Conservation (phyloP, 2,797 vertebrate genomes). For the Linurgus olivaceus region DNA sequence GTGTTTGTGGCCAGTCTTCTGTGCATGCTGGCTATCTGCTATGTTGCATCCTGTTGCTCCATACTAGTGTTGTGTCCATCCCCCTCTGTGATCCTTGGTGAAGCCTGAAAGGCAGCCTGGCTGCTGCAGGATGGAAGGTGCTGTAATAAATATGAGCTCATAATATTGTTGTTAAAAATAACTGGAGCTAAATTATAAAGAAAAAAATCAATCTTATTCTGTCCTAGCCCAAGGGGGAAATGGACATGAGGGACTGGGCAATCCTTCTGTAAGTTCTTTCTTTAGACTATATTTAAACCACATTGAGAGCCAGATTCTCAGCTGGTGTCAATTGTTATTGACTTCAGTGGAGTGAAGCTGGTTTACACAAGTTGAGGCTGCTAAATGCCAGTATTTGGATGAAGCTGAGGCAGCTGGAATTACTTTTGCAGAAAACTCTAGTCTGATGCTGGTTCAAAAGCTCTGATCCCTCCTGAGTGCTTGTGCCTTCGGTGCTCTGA, state of each 20-base stretch:
- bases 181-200: conserved; percentile 14
- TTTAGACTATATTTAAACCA: conserved; percentile 56
- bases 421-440: conserved; percentile 19
- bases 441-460: not conserved
- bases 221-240: conserved; percentile 1
- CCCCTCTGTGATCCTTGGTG: not conserved
- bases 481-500: not conserved
- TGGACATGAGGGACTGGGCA: conserved; percentile 49
- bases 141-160: conserved; percentile 10
- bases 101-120: not conserved
- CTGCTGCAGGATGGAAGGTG: not conserved
- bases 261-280: conserved; percentile 45
- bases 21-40: not conserved
- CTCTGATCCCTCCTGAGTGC: not conserved
- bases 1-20: not conserved
- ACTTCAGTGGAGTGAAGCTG: conserved; percentile 48
- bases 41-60: not conserved
- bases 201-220: not conserved
- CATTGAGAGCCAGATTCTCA: conserved; percentile 24
- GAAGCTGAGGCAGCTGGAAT: not conserved
- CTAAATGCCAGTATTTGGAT: conserved; percentile 45
- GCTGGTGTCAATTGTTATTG: conserved; percentile 61
- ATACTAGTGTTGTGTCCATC: not conserved
- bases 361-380: conserved; percentile 59
- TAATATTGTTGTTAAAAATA: conserved; percentile 48